Conservation (phyloP, 2,888 invertebrate genomes). For the Tridacna gigas region DNA sequence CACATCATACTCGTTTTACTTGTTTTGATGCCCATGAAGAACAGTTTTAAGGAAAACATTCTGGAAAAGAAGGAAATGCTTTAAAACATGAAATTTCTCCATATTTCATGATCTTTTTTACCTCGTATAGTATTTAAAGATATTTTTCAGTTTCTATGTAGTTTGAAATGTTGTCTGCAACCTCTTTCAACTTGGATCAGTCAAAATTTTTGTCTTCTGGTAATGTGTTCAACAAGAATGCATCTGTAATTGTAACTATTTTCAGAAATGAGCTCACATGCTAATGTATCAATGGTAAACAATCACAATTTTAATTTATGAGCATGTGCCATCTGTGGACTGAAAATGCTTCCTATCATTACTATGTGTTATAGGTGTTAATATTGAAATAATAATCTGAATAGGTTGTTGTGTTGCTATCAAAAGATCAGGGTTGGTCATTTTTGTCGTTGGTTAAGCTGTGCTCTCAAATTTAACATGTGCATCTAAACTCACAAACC, state of each 20-base stretch:
- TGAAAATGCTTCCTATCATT: too few relatives aligned
- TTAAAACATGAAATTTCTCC: background rate
- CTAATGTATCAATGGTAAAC: too few relatives aligned
- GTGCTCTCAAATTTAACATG: too few relatives aligned
- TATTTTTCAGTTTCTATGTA: background rate
- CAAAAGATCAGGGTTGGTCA: too few relatives aligned
- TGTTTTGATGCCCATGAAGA: background rate
- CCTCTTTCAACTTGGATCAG: background rate
- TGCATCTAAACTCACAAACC: too few relatives aligned
- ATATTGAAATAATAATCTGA: too few relatives aligned
- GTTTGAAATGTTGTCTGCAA: background rate
- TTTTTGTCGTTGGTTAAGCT: too few relatives aligned
- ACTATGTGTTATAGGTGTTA: too few relatives aligned
- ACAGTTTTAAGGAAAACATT: background rate
- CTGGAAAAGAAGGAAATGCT: too few relatives aligned
- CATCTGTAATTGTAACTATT: background rate
- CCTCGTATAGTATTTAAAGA: background rate
- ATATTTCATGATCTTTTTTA: background rate
- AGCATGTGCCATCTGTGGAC: too few relatives aligned
- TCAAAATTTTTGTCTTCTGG: background rate
- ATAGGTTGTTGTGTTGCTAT: too few relatives aligned
- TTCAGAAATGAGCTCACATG: background rate
- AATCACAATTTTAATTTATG: too few relatives aligned
- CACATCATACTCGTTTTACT: background rate
- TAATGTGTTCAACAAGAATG: background rate